phyloP scores from a whole-genome alignment of 2,888 invertebrate genomes.

The Cephonodes hylas region DNA sequence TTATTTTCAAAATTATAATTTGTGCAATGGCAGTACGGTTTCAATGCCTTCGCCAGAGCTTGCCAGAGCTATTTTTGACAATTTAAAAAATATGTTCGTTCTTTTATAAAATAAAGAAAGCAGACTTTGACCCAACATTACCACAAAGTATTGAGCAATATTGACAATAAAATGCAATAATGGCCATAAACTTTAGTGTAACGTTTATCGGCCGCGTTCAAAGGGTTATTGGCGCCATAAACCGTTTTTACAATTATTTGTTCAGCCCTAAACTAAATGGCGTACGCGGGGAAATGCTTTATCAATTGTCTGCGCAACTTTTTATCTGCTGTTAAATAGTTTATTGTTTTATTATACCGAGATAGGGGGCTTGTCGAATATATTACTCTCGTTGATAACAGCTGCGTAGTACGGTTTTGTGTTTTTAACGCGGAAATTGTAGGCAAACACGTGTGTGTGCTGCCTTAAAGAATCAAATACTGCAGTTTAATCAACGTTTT shows the following conservation, averaged over 20 bases:
- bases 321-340: slow-evolving; percentile 37
- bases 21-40: no score
- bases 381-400: slow-evolving; percentile 5
- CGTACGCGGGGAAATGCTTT: slow-evolving; percentile 51
- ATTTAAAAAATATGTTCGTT: no score
- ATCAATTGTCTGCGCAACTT: slow-evolving; percentile 39
- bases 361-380: slow-evolving; percentile 17
- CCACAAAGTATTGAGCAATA: background rate
- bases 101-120: no score
- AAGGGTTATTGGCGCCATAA: slow-evolving; percentile 10
- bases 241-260: slow-evolving; percentile 1
- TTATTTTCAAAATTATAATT: no score
- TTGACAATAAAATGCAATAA: background rate
- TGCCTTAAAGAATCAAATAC: no score
- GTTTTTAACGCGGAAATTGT: background rate
- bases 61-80: no score
- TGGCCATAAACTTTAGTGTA: background rate
- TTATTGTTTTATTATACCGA: slow-evolving; percentile 49
- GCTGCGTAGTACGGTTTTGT: background rate
- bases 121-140: background rate
- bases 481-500: no score
- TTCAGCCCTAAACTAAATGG: background rate
- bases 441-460: background rate
- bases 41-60: no score
- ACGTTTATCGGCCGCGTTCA: background rate